Conservation (phyloP, 2,113 vertebrate genomes). For the Xenopus laevis region DNA sequence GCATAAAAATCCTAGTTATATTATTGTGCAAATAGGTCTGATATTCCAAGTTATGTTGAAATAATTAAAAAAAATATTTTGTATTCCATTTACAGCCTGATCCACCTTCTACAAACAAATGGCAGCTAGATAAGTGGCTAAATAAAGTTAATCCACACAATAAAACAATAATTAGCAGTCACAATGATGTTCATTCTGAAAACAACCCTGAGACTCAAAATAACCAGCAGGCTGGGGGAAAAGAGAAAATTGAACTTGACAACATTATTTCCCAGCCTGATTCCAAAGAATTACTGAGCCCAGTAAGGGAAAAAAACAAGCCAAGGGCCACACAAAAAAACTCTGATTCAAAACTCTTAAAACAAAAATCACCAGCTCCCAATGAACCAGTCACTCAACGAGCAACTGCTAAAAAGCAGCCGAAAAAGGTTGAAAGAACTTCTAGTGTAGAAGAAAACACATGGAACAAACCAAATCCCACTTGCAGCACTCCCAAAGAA, state of each 20-base stretch:
- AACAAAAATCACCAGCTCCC: conserved; percentile 79
- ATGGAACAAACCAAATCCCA: conserved; percentile 81
- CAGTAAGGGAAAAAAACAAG: conserved; percentile 82
- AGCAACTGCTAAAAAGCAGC: conserved; percentile 85
- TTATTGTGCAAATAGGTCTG: not conserved
- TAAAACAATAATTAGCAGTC: conserved; percentile 83
- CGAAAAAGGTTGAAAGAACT: conserved; percentile 82
- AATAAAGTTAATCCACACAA: conserved; percentile 95
- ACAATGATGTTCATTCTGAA: conserved; percentile 77
- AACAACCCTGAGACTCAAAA: conserved; percentile 64
- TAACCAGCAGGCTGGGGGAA: conserved; percentile 62
- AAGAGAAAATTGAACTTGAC: conserved; percentile 73
- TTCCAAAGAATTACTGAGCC: conserved; percentile 67
- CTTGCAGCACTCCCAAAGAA: conserved; percentile 83
- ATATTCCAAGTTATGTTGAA: conserved; percentile 3
- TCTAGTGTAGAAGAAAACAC: conserved; percentile 76
- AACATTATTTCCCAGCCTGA: conserved; percentile 59
- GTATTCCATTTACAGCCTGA: conserved; percentile 74
- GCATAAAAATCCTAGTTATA: conserved; percentile 12
- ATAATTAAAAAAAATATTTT: conserved; percentile 24
- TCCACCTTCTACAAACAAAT: conserved; percentile 88
- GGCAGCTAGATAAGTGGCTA: conserved; percentile 94
- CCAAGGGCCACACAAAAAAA: conserved; percentile 80
- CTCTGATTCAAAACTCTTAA: conserved; percentile 79
- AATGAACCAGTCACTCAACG: conserved; percentile 77